Percentiles rank a stretch among this genome's conserved stretches.
Conservation (phyloP, 1,140 invertebrate species). For the Patella vulgata region DNA sequence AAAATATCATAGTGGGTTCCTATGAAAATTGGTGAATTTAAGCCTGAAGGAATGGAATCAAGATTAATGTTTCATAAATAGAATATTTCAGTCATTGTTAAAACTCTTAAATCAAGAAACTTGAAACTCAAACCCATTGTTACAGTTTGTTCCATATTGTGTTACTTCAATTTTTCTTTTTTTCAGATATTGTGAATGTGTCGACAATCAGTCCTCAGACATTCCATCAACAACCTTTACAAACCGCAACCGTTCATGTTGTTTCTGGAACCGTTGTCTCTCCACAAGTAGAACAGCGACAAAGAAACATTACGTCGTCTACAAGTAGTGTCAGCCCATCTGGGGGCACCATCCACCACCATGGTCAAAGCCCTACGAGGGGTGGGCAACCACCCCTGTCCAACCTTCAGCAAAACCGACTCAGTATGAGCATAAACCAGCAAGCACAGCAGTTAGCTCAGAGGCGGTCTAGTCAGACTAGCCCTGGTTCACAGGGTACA, state of each 20-base stretch:
- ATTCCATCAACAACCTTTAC: constrained; percentile 21
- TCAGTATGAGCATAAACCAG: constrained; percentile 32
- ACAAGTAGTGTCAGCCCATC: constrained; percentile 34
- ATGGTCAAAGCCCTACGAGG: constrained; percentile 50
- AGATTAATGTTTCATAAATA: too few species aligned
- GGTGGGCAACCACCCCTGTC: constrained; percentile 43
- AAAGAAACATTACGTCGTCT: constrained; percentile 4
- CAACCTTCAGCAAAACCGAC: constrained; percentile 43
- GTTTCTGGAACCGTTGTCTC: constrained; percentile 9
- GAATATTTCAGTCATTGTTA: too few species aligned
- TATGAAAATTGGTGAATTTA: too few species aligned
- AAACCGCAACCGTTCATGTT: constrained; percentile 18
- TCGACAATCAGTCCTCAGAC: constrained; percentile 25
- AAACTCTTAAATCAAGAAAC: too few species aligned
- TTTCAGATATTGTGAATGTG: constrained; percentile 34
- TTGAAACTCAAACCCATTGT: too few species aligned
- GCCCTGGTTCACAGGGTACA: constrained; percentile 4
- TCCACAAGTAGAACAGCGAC: too few species aligned
- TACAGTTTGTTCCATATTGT: too few species aligned
- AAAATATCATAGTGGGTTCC: too few species aligned
- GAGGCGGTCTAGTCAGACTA: background rate
- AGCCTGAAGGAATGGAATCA: too few species aligned
- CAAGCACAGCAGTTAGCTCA: constrained; percentile 12
- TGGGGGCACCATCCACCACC: constrained; percentile 58
- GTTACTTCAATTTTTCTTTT: too few species aligned